Evolutionary conservation across 1,140 invertebrate genomes (phyloP).

Genomic region (Pogonomyrmex barbatus): DNA sequence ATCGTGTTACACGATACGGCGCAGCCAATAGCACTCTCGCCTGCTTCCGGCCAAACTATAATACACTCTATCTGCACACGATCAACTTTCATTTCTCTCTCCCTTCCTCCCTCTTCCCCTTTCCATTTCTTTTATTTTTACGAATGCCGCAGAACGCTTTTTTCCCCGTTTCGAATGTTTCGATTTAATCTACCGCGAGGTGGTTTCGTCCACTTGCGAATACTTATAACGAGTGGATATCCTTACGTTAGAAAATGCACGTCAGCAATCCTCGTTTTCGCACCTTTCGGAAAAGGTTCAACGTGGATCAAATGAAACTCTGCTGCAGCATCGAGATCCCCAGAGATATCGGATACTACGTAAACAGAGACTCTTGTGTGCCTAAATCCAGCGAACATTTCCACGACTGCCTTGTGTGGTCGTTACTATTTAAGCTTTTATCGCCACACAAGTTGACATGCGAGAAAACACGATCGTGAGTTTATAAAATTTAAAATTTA

Average conservation of each 20-base stretch:
- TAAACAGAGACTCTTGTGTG: background rate
- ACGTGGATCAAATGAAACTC: background rate
- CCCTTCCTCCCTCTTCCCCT: background rate
- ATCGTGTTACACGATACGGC: constrained; percentile 59
- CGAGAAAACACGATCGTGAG: background rate
- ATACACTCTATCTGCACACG: constrained; percentile 43
- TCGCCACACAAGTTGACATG: background rate
- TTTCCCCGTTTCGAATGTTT: background rate
- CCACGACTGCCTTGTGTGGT: background rate
- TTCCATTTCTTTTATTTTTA: constrained; percentile 65
- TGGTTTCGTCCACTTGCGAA: background rate
- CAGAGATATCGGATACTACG: background rate
- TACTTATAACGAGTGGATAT: background rate
- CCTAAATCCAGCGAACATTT: background rate
- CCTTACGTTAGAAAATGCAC: background rate
- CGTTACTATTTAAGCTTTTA: constrained; percentile 1
- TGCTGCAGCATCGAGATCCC: background rate
- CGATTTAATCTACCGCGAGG: background rate
- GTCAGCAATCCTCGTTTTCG: background rate
- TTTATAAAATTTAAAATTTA: constrained; percentile 24
- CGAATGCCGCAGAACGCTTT: background rate
- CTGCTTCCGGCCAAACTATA: constrained; percentile 56
- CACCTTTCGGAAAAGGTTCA: background rate
- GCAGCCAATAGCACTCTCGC: constrained; percentile 54
- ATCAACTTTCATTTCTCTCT: constrained; percentile 54